Evolutionary conservation across 2,797 vertebrate genomes (phyloP).

Genomic region (Pampus argenteus): DNA sequence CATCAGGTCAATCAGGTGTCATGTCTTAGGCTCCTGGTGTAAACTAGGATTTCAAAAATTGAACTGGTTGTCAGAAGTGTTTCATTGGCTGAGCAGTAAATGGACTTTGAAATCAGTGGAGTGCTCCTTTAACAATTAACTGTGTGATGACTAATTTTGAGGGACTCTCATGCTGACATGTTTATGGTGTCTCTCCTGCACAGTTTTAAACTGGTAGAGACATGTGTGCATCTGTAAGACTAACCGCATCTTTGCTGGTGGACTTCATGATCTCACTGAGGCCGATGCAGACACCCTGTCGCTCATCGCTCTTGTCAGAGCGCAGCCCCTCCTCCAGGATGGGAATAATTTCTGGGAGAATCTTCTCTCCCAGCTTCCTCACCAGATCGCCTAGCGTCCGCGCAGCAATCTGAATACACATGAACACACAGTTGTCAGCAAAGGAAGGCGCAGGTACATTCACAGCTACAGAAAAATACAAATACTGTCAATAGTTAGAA

Average conservation of each 20-base stretch:
- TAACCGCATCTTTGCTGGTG: conserved; percentile 96
- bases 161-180: not conserved
- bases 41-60: not conserved
- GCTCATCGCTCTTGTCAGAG: conserved; percentile 96
- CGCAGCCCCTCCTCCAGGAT: conserved; percentile 96
- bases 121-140: not conserved
- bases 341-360: conserved; percentile 98
- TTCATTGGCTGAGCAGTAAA: not conserved
- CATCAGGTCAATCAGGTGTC: not conserved
- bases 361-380: conserved; percentile 97
- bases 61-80: no score
- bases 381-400: conserved; percentile 97
- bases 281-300: conserved; percentile 97
- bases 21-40: not conserved
- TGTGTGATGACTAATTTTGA: not conserved
- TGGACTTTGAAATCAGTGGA: not conserved
- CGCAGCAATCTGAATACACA: conserved; percentile 91
- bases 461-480: not conserved
- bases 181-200: not conserved
- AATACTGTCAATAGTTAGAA: not conserved
- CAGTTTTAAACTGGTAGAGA: not conserved
- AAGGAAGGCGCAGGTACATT: not conserved
- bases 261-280: conserved; percentile 99
- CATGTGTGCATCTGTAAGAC: conserved; percentile 37
- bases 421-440: not conserved